Evolutionary conservation across 2,888 invertebrate species (phyloP), one percentile per base, ranked within the genome.

Genomic region (Arctia plantaginis): DNA sequence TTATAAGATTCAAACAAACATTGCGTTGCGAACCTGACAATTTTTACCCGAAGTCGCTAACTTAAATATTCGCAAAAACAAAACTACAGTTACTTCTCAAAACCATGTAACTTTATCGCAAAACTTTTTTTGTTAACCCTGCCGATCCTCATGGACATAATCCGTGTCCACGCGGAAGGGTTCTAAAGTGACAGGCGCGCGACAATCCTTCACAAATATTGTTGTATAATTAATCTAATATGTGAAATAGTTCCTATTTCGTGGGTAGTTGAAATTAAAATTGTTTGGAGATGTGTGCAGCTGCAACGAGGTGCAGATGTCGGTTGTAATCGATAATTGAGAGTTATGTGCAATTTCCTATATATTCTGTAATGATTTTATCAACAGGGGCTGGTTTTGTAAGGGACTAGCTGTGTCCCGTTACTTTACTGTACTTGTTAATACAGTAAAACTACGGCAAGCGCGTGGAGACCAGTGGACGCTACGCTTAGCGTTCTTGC

Each of bases 111-210:
- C 76, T 76, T 78, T 81, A 84, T 80, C 69, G 3, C 12, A 20
- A 13, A 75, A n/a, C 74, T 80, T 86, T 85, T 87, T 90, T 86
- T 91, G 89, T 85, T 75, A 72, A 83, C 90, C 67, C 77, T 92
- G 80, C 85, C 79, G 80, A 74, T 83, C 88, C 83, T 82, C 65
- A 39, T 83, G 87, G 89, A 88, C 85, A 80, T 90, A 92, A 91
- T 90, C 89, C 87, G 89, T n/a, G n/a, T 90, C 89, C 87, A 93
- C 90, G 91, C 93, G 93, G 93, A 93, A 93, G 93, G 93, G 93
- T 92, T 93, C 83, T 15, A 88, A 90, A 92, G 92, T 90, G 91
- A 90, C 92, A 91, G 93, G 92, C 93, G 92, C 90, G 92, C 82
- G 84, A 82, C 80, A 83, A 85, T 82, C 79, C 75, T 72, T 77